These are phyloP conservation scores for Muscicapa adusta DNA, from an alignment of 2,113 vertebrate genomes.

Conservation along the genomic window DNA sequence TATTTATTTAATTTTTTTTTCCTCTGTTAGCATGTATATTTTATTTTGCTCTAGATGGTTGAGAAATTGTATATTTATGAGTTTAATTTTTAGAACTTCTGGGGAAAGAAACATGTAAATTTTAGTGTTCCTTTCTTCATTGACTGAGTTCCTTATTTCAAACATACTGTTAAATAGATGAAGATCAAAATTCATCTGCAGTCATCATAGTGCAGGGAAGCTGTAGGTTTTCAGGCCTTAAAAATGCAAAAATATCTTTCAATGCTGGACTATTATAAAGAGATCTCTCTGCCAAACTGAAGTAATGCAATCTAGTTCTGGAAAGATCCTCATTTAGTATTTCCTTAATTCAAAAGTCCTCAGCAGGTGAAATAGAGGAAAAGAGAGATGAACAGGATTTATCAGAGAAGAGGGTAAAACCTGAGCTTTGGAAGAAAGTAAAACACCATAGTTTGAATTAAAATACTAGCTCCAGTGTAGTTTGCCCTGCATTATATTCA, in stretches of 20 bases:
- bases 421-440: not conserved
- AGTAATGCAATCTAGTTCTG: not conserved
- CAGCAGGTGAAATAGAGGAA: not conserved
- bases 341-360: not conserved
- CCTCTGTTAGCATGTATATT: not conserved
- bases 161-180: not conserved
- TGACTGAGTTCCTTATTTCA: not conserved
- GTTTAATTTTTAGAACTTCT: conserved; percentile 22
- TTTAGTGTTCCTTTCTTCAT: not conserved
- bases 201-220: not conserved
- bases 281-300: not conserved
- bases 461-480: not conserved
- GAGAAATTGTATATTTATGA: not conserved
- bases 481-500: not conserved
- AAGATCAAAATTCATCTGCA: not conserved
- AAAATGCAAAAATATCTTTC: not conserved
- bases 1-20: not conserved
- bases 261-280: not conserved
- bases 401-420: not conserved
- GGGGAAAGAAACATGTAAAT: not conserved
- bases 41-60: conserved; percentile 31
- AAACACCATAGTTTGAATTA: not conserved
- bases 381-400: not conserved
- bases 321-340: not conserved
- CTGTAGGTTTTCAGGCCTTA: not conserved